These are phyloP conservation scores for Acanthosoma haemorrhoidale DNA, from an alignment of 2,888 invertebrate genomes.

Conservation along the genomic window DNA sequence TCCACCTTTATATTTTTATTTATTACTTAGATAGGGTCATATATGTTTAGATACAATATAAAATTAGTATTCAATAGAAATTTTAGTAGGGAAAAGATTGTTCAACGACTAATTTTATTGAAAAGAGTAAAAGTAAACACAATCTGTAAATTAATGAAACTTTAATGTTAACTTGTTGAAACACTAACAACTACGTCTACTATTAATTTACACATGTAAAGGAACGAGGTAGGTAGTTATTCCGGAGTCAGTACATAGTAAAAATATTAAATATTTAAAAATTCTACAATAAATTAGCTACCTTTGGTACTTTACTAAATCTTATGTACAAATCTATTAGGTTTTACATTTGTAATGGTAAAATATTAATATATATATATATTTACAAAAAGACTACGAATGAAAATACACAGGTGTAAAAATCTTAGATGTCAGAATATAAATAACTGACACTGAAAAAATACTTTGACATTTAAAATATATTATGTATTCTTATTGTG, in stretches of 20 bases:
- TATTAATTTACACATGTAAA: too few relatives aligned
- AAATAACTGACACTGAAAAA: constrained; percentile 20
- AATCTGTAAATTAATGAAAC: too few relatives aligned
- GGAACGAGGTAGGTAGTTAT: constrained; percentile 14
- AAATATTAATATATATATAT: constrained; percentile 8
- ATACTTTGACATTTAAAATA: not conserved
- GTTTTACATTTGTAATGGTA: not conserved
- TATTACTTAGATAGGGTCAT: too few relatives aligned
- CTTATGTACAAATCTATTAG: constrained; percentile 13
- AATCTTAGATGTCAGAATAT: constrained; percentile 4
- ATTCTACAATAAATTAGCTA: constrained; percentile 10
- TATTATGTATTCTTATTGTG: not conserved
- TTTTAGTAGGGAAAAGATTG: too few relatives aligned
- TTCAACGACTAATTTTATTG: too few relatives aligned
- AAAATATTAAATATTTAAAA: not conserved
- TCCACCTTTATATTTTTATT: too few relatives aligned
- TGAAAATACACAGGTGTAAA: not conserved
- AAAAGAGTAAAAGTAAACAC: too few relatives aligned
- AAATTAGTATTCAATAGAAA: too few relatives aligned
- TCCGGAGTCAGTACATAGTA: not conserved
- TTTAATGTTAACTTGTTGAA: too few relatives aligned
- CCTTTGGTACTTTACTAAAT: constrained; percentile 11
- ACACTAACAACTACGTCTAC: too few relatives aligned
- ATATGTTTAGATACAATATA: too few relatives aligned
- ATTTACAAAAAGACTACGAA: constrained; percentile 12